Percentiles rank a stretch among this genome's conserved stretches.
phyloP scores from a whole-genome alignment of 30 jellyfish, hydroid and myxozoan species.

The Aurelia sp. region DNA sequence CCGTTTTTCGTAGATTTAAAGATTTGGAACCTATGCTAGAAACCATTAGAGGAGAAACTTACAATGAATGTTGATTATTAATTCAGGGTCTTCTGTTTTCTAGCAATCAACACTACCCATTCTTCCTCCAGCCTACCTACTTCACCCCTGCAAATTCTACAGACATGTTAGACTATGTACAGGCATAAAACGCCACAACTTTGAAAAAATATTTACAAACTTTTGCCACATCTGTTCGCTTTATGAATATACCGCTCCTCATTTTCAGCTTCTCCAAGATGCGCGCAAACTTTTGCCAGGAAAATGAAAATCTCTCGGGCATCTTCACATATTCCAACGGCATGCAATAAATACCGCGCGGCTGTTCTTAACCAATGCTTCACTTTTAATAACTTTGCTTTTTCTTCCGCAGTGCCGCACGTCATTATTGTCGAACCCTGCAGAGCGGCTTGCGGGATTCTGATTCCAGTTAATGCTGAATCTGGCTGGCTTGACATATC shows the following conservation, averaged over 20 bases:
- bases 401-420: neutral
- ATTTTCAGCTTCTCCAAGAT: conserved; percentile 14
- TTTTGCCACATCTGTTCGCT: conserved; percentile 8
- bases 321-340: conserved; percentile 45
- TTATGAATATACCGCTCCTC: neutral
- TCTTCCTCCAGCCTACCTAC: no score
- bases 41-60: no score
- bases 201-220: no score
- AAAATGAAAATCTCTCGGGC: neutral
- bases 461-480: neutral
- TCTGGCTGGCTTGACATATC: conserved; percentile 10
- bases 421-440: no score
- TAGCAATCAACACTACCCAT: no score
- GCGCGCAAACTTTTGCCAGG: conserved; percentile 33
- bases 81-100: no score
- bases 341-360: conserved; percentile 38
- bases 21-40: no score
- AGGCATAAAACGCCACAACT: no score
- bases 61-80: no score
- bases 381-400: neutral
- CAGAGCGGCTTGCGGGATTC: no score
- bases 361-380: conserved; percentile 20
- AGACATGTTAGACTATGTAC: no score
- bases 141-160: neutral
- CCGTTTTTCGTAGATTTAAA: no score